Base-by-base conservation (phyloP, 1,140 invertebrate species). In the Neotoxoptera formosana region DNA sequence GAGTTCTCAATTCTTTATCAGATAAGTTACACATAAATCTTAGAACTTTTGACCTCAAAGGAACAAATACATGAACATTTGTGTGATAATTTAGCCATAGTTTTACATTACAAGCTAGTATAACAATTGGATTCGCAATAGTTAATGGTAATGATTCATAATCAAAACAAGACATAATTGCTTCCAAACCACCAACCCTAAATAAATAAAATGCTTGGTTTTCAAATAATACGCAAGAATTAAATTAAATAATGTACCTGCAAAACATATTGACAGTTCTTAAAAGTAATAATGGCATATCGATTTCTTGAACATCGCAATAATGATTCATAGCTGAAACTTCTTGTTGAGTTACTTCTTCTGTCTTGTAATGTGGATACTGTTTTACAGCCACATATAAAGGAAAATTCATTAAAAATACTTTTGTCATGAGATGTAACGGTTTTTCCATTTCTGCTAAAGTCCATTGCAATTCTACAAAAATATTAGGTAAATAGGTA, bases 81-180 rank as follows among this genome's bases (percentile, higher is more conserved):
- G 98, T 98, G 94, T 97, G 97, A 94, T 98, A 98, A 95, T 99
- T 99, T 94, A 99, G 96, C 98, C 98, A 99, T n/a, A 98, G 95
- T 95, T 99, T 98, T 81, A 99, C 96, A 96, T 99, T 98, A 93
- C 98, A 98, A 94, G 98, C 97, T 93, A 98, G 97, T 94, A 97
- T 97, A 94, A 99, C 98, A 95, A 99, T 97, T 51, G 98, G 97
- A 96, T 99, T 98, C 41, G 98, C 98, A 95, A 98, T 97, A 48
- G 97, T 97, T 93, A 98, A 96, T 8, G 98, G 97, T 94, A 99
- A 96, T 56, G 96, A 96, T 94, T 97, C 96, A 94, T 96, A 94
- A 94, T 98, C 97, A 95, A 99, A 98, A 95, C 97, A 98, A 93
- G 97, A 95, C 56, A 97, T 97, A 96, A 99, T 97, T 47, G 98